Conservation (phyloP, 2,113 vertebrate species). For the Phodopus roborovskii region DNA sequence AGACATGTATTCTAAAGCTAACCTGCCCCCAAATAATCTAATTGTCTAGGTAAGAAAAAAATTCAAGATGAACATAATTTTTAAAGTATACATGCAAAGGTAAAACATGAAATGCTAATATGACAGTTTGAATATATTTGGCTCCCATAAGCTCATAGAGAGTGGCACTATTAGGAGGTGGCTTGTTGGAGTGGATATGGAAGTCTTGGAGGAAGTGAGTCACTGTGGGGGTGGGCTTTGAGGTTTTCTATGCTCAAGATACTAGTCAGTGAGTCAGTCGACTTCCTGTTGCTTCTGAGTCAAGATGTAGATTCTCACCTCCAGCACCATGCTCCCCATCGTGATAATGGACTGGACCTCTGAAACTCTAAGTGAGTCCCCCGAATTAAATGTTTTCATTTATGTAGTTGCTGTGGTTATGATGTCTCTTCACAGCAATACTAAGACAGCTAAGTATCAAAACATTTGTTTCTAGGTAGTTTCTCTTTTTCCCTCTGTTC, state of each 20-base stretch:
- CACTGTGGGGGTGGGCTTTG: neutral
- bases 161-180: neutral
- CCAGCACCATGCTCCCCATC: neutral
- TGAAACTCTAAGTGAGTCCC: neutral
- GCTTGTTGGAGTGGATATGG: neutral
- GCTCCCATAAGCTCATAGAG: neutral
- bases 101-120: conserved; percentile 6
- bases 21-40: neutral
- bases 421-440: neutral
- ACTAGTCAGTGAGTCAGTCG: neutral
- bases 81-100: neutral
- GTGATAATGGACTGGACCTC: neutral
- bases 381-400: neutral
- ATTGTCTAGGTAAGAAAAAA: neutral
- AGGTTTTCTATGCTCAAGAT: neutral
- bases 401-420: neutral
- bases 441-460: neutral
- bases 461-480: neutral
- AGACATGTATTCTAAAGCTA: neutral
- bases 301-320: neutral
- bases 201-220: neutral
- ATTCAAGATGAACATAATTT: neutral
- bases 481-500: neutral
- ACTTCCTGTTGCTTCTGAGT: neutral
- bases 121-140: neutral